These are phyloP conservation scores for Thyatira batis DNA, from an alignment of 2,888 invertebrate genomes.

Conservation along the genomic window DNA sequence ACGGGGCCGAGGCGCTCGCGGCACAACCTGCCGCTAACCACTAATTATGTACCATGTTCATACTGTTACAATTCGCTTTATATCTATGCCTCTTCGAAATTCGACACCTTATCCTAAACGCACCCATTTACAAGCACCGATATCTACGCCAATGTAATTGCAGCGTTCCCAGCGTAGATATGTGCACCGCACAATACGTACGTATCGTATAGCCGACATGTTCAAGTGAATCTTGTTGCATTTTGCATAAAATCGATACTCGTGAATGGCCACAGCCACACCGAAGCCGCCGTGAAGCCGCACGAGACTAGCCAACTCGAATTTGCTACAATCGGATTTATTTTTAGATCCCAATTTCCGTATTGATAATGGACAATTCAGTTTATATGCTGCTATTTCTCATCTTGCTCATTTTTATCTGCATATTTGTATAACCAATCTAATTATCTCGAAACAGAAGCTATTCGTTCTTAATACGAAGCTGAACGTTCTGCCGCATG, in stretches of 20 bases:
- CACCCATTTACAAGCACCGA: constrained; percentile 51
- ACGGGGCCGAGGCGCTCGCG: constrained; percentile 24
- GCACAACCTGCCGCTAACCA: constrained; percentile 49
- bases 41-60: constrained; percentile 62
- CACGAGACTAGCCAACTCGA: constrained; percentile 64
- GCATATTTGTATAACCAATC: not conserved
- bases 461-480: no score
- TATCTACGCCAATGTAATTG: constrained; percentile 69
- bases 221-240: constrained; percentile 81
- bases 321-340: constrained; percentile 64
- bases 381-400: constrained; percentile 38
- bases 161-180: constrained; percentile 62
- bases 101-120: constrained; percentile 41
- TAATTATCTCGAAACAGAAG: not conserved
- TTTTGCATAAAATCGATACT: constrained; percentile 83
- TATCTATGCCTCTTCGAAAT: constrained; percentile 52
- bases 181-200: constrained; percentile 59
- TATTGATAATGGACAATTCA: constrained; percentile 46
- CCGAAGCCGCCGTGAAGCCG: constrained; percentile 50
- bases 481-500: no score
- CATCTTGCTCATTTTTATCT: constrained; percentile 10
- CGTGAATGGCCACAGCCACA: constrained; percentile 70
- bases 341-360: constrained; percentile 58
- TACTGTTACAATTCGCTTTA: constrained; percentile 50
- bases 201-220: constrained; percentile 58